Percentiles rank a stretch among this genome's conserved stretches.
Conservation (phyloP, 2,888 invertebrate genomes). For the Melanotus villosus region DNA sequence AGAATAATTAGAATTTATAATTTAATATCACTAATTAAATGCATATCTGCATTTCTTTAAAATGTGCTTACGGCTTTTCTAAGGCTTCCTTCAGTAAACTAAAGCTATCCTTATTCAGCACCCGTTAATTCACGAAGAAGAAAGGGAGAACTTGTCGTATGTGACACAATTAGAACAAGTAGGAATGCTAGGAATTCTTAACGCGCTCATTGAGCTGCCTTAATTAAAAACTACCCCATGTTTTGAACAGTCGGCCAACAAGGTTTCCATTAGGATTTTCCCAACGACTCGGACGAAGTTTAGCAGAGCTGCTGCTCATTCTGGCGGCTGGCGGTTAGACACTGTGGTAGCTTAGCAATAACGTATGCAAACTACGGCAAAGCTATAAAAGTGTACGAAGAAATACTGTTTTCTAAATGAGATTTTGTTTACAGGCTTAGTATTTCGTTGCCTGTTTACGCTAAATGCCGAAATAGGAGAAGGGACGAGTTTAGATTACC, state of each 20-base stretch:
- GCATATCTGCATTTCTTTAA: conserved; percentile 63
- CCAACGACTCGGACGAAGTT: conserved; percentile 36
- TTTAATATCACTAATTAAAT: conserved; percentile 67
- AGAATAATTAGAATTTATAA: conserved; percentile 63
- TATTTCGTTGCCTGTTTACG: conserved; percentile 27
- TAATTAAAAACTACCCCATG: conserved; percentile 67
- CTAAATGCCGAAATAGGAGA: background rate
- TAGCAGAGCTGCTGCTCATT: conserved; percentile 59
- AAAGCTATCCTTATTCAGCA: conserved; percentile 12
- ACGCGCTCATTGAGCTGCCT: conserved; percentile 67
- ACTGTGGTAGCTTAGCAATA: conserved; percentile 66
- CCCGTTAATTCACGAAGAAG: background rate
- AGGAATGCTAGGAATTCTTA: conserved; percentile 68
- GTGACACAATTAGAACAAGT: conserved; percentile 47
- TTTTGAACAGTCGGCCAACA: conserved; percentile 54
- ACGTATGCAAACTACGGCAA: conserved; percentile 63
- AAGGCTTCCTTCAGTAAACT: conserved; percentile 7
- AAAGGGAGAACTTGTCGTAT: conserved; percentile 38
- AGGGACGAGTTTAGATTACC: background rate
- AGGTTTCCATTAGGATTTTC: conserved; percentile 27
- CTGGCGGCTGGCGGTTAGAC: conserved; percentile 65
- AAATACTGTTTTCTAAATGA: conserved; percentile 52
- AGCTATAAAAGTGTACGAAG: conserved; percentile 50
- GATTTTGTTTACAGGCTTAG: conserved; percentile 44
- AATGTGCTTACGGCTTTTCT: conserved; percentile 12